Percentiles rank a stretch among this genome's conserved stretches.
These are phyloP conservation scores for Stegodyphus mimosarum DNA, from an alignment of 1,140 invertebrate species.

Conservation along the genomic window DNA sequence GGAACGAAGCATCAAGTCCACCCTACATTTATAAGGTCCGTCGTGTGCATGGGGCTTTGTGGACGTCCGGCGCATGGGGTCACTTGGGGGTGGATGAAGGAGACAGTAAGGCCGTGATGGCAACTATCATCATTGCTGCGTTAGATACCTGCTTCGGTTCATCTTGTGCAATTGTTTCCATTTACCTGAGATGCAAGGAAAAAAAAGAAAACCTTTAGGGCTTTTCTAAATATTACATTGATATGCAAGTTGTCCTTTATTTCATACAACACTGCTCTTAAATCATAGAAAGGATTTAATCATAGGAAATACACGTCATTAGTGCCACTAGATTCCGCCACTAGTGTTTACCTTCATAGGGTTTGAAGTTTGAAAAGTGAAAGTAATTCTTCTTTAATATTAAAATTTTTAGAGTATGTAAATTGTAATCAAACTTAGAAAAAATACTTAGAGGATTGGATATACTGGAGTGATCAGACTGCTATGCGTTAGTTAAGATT, in stretches of 20 bases:
- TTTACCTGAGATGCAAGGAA: neutral
- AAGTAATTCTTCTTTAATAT: too few relatives aligned
- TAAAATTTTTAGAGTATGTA: too few relatives aligned
- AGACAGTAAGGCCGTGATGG: constrained; percentile 2
- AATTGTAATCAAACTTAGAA: too few relatives aligned
- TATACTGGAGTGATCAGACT: too few relatives aligned
- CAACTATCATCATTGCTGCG: constrained; percentile 25
- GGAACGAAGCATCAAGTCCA: constrained; percentile 26
- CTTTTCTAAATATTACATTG: neutral
- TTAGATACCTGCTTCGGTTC: constrained; percentile 12
- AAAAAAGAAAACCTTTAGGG: neutral
- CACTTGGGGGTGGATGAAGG: constrained; percentile 34
- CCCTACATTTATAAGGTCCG: constrained; percentile 47
- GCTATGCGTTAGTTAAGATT: too few relatives aligned
- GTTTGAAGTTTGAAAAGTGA: neutral
- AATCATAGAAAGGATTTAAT: neutral
- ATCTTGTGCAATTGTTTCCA: constrained; percentile 35
- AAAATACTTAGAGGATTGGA: too few relatives aligned
- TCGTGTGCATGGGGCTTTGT: constrained; percentile 38
- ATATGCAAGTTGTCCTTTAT: neutral
- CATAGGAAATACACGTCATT: neutral
- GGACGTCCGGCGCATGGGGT: constrained; percentile 41
- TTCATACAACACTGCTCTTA: neutral
- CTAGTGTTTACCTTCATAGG: neutral
- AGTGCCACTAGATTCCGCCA: neutral